Base-by-base conservation (phyloP, 2,113 vertebrate species). In the Xenopus borealis region DNA sequence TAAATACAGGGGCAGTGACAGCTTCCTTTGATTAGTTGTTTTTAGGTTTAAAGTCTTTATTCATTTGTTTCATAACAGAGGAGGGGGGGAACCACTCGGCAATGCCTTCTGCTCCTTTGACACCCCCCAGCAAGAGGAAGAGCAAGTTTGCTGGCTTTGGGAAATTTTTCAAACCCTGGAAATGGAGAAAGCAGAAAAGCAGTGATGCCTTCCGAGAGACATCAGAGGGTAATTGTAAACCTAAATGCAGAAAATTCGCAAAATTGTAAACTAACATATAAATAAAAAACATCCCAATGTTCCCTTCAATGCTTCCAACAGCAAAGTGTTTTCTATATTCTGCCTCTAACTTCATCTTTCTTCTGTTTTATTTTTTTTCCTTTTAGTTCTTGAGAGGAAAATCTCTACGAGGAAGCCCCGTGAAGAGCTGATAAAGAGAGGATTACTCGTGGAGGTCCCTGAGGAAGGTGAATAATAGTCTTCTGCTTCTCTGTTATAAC, bases 131-230 rank as follows among this genome's bases (percentile, higher is more conserved):
- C 0, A 98, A 96, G 82, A 95, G 96, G 77, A 98, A 97, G 85
- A 96, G 95, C 88, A 99, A 99, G 87, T 97, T 99, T 81, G 94
- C 96, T 0, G 89, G 92, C 59, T 93, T 99, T 70, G 97, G 96
- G 82, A 98, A 98, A 84, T 95, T 99, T 87, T 99, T 99, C 86
- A 99, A 96, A 79, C 97, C 97, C 3, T 99, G 97, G 97, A 99
- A 98, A 83, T 99, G 97, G 97, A 91, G 96, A 81, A 99, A 98
- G 91, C 98, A 98, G 94, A 98, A 97, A 92, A 95, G 92, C 89
- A 99, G 96, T 46, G 96, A 97, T 80, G 96, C 92, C 81, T 99
- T 99, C 85, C 92, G 95, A 84, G 95, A 98, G 87, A 96, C 96
- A 9, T 97, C 95, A 18, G 96, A 98, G 94, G 96, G 97, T 98